Evolutionary conservation across 64 coral and sea anemone species (phyloP), one percentile per base, ranked within the genome.

Genomic region (Actinia equina): DNA sequence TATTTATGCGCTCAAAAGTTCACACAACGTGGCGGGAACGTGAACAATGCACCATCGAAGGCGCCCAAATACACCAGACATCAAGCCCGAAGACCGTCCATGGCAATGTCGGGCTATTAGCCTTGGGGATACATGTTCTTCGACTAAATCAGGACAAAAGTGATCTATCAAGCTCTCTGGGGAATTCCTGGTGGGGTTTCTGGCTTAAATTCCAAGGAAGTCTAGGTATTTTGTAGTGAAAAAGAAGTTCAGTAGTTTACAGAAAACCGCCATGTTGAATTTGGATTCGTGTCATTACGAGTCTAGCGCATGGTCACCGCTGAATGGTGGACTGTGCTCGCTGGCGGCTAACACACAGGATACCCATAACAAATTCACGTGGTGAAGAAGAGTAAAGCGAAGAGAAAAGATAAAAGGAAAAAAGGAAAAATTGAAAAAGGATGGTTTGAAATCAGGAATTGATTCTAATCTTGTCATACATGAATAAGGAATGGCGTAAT

Each of bases 191-290:
- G 23, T 43, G 80, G 44, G 81, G 63, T 82, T 64, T 44, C 56
- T 19, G 85, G 65, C 85, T 77, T 26, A 77, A 86, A 85, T 71
- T 37, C 62, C 43, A 90, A 80, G 55, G 70, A 61, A 78, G 0
- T 49, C 63, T 58, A 63, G 86, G 56, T 88, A 85, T 88, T 93
- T 91, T 86, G 88, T 91, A 45, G 79, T 84, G 77, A 91, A 79
- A 90, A 77, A 89, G 88, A 63, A 63, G 64, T 91, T 87, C 86
- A 86, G 56, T 18, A 67, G 71, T 65, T 86, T 88, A 77, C 88
- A 93, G 90, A 88, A 90, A 67, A 86, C 91, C 94, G 94, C 94
- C 94, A 97, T 97, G 23, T 97, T 97, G 94, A 78, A 93, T 86
- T 87, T 83, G 84, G 83, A 43, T 85, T 85, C 89, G 89, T 90